Base-by-base conservation (phyloP, 2,888 invertebrate species). In the Hartigia nigra region DNA sequence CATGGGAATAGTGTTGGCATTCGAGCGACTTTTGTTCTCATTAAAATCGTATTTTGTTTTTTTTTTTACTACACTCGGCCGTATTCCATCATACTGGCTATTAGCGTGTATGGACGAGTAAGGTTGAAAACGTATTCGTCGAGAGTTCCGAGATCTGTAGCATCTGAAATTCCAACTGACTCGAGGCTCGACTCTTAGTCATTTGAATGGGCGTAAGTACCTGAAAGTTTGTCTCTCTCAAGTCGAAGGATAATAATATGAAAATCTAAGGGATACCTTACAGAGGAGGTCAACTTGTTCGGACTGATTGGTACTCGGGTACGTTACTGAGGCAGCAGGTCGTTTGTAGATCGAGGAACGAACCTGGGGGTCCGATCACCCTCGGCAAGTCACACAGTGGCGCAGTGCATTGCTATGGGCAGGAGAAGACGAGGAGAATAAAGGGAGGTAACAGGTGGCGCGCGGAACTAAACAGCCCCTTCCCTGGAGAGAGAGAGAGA, bases 391-490 rank as follows among this genome's bases (percentile, higher is more conserved):
- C 80, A 78, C 80, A 78, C 76, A 81, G 76, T 55, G 39, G 39
- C 39, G 39, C 39, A 55, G 39, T 55, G 39, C 39, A 55, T 55
- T 55, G 39, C 39, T 55, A 55, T 36, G 76, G 76, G 35, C 72
- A 72, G 35, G 31, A 34, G 36, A 32, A 72, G 75, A 34, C 75
- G 75, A n/a, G 75, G 75, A 35, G 75, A 35, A 36, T n/a, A 35
- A 88, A 90, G 72, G 72, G 72, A 72, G 75, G 75, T 88, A 90
- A 90, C 89, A 90, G 90, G 89, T 90, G 90, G 89, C 86, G 88
- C 88, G 87, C 89, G 90, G 88, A 89, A 88, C 88, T 87, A 88
- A 90, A 88, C 87, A 89, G 84, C 84, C 86, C 87, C 86, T 87
- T 84, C 78, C 78, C 78, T 31, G 9, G 12, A 12, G 23, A 74